Base-by-base conservation (phyloP, 2,797 vertebrate species). In the Lutjanus argentimaculatus region DNA sequence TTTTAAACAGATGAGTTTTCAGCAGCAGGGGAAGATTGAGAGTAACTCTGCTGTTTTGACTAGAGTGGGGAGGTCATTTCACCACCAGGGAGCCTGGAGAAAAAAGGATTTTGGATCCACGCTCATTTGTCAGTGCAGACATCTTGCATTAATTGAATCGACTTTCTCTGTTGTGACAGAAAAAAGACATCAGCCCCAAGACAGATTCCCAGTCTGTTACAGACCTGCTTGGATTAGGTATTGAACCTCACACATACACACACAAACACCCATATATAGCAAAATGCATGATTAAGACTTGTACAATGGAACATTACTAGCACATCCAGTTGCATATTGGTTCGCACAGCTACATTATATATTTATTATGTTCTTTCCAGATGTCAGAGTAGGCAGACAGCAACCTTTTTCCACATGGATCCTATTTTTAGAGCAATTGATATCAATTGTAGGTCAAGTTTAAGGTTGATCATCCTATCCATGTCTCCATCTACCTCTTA, bases 211-310 rank as follows among this genome's bases (percentile, higher is more conserved):
- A 97, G 56, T 94, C 96, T 17, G 96, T 98, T 46, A 96, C 98
- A 92, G 98, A 99, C 77, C 93, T 99, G 84, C 93, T 99, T 79
- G 98, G 97, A 90, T 95, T 99, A 79, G 98, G 98, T 99, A 97
- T 61, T 63, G 53, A 40, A 48, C 21, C 56, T 58, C 48, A 30
- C 43, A 65, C 46, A 30, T 51, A 40, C 69, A 52, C 43, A 17
- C 17, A 22, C 21, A 53, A 8, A 62, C 55, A 64, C 11, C 13
- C 13, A 36, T 55, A 43, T 12, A 42, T 21, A 61, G 12, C 53
- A 25, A n/a, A 66, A 65, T 67, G 10, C n/a, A n/a, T n/a, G n/a
- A n/a, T n/a, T n/a, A n/a, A n/a, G n/a, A n/a, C n/a, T n/a, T n/a
- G n/a, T n/a, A n/a, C n/a, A n/a, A n/a, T n/a, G n/a, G n/a, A n/a